phyloP scores from a whole-genome alignment of 2,888 invertebrate species.

The Suillia variegata region DNA sequence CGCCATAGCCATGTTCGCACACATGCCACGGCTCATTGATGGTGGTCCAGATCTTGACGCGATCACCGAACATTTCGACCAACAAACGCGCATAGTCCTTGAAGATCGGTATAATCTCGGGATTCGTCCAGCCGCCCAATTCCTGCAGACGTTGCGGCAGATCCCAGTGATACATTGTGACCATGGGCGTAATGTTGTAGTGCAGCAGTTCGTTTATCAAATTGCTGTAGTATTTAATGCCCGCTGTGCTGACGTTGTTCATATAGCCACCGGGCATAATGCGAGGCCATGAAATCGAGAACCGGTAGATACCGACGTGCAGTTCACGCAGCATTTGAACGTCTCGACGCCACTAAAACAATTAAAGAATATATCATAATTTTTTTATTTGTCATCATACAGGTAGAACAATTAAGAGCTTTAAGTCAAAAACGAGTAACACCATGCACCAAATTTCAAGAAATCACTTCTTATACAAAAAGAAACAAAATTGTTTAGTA shows the following conservation, averaged over 20 bases:
- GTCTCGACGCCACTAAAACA: constrained; percentile 64
- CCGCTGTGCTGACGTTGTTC: constrained; percentile 70
- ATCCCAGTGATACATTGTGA: constrained; percentile 76
- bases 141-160: constrained; percentile 70
- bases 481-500: too few relatives aligned
- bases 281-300: constrained; percentile 78
- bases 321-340: constrained; percentile 68
- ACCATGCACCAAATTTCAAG: too few relatives aligned
- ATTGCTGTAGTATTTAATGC: constrained; percentile 77
- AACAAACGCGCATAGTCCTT: constrained; percentile 69
- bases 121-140: constrained; percentile 72
- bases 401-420: too few relatives aligned
- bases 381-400: too few relatives aligned
- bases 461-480: too few relatives aligned
- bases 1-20: constrained; percentile 62
- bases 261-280: constrained; percentile 73
- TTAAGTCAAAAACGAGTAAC: too few relatives aligned
- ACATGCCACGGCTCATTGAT: constrained; percentile 74
- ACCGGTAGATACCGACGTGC: constrained; percentile 72
- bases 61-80: constrained; percentile 68
- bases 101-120: constrained; percentile 69
- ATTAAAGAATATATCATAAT: not conserved
- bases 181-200: constrained; percentile 73
- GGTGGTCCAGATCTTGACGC: constrained; percentile 76
- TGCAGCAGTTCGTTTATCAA: constrained; percentile 73